Evolutionary conservation across 2,888 invertebrate species (phyloP), one percentile per base, ranked within the genome.

Genomic region (Acrocyrtus sp.): DNA sequence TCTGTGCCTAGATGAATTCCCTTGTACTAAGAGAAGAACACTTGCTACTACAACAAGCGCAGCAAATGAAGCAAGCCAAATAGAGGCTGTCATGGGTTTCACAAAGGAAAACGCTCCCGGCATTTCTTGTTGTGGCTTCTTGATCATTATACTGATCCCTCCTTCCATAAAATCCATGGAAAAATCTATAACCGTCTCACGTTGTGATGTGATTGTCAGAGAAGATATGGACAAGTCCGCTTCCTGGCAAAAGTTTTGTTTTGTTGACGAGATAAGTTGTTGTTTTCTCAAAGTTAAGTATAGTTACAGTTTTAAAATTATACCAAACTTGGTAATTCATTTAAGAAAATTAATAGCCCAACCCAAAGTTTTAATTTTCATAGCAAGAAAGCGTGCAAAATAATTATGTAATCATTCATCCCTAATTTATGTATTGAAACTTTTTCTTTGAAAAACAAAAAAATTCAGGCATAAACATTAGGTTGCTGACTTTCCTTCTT

Each of bases 161-260:
- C 98, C 88, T 84, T 80, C 80, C 94, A 98, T 96, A 85, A 97
- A 98, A 0, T 98, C 98, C 83, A 97, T 97, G 0, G 98, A 98
- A 85, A 98, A 98, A 85, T 98, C 98, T 58, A 98, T 96, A 72
- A 94, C 92, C 84, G 93, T 92, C 84, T 97, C 97, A 19, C 98
- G 86, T 0, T 93, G 92, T 84, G 94, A 94, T 82, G 92, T 95
- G 80, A 95, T 96, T 27, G 95, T 95, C 89, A 95, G 91, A 2
- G 94, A 92, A 6, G 92, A 94, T 22, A 95, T 92, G 0, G 94
- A 94, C 80, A 96, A 84, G 85, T 95, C 95, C 0, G 94, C 94
- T 86, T 91, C 92, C 93, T 92, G 85, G 56, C 57, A 53, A 27
- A 29, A 54, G 65, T 65, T 54, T 34, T 51, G 51, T 66, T 66